These are phyloP conservation scores for Silurus lanzhouensis DNA, from an alignment of 2,797 vertebrate genomes.

Conservation along the genomic window DNA sequence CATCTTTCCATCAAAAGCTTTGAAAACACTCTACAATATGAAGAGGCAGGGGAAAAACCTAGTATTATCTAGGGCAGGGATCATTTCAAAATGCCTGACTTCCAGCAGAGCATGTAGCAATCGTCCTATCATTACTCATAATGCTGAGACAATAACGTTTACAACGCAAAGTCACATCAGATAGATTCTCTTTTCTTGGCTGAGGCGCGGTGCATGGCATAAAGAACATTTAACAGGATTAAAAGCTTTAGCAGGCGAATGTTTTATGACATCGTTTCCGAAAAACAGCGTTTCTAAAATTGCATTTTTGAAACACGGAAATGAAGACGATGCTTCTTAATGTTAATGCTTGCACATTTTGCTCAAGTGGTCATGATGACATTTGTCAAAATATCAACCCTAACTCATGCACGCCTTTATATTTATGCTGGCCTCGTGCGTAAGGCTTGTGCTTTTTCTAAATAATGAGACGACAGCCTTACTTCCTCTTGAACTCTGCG, in stretches of 20 bases:
- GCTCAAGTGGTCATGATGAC: not conserved
- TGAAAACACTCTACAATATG: not conserved
- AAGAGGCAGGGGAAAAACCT: not conserved
- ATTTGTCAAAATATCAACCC: not conserved
- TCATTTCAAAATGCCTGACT: conserved; percentile 1
- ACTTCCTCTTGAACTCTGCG: conserved; percentile 34
- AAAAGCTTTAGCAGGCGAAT: not conserved
- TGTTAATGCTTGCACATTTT: not conserved
- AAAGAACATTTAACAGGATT: conserved; percentile 27
- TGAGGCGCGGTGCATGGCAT: not conserved
- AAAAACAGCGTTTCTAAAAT: not conserved
- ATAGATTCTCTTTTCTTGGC: conserved; percentile 28
- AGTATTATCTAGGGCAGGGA: not conserved
- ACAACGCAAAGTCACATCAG: conserved; percentile 32
- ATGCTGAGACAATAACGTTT: conserved; percentile 24
- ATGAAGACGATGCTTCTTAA: not conserved
- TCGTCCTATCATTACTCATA: conserved; percentile 25
- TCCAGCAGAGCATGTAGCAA: conserved; percentile 22
- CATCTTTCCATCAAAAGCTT: conserved; percentile 1
- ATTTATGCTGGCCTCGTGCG: not conserved
- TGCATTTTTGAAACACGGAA: not conserved
- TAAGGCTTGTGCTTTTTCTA: conserved; percentile 6
- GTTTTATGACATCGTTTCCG: not conserved
- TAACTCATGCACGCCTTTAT: not conserved
- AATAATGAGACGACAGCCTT: not conserved